phyloP scores from a whole-genome alignment of 2,888 invertebrate species.

The Ophion costatus region DNA sequence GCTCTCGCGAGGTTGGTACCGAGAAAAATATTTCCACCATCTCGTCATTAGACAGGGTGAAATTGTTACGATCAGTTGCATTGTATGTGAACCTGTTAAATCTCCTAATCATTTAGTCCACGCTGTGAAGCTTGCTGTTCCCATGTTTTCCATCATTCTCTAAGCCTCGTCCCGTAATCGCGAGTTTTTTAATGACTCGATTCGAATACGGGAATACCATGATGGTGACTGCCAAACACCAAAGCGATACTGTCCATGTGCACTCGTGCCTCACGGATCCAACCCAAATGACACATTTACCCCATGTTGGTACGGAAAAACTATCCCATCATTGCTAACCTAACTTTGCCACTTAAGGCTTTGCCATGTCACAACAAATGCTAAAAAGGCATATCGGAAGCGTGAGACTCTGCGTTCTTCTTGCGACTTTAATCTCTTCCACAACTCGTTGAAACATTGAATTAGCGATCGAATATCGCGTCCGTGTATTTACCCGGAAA shows the following conservation, averaged over 20 bases:
- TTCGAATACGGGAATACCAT: too few species aligned
- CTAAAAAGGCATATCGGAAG: not conserved
- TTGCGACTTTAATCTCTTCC: not conserved
- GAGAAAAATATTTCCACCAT: not conserved
- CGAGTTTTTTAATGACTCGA: too few species aligned
- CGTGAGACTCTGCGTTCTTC: not conserved
- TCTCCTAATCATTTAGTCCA: too few species aligned
- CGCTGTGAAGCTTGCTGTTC: too few species aligned
- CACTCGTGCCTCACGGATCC: too few species aligned
- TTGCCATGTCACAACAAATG: not conserved
- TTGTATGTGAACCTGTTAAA: too few species aligned
- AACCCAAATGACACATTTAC: too few species aligned
- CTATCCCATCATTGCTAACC: not conserved
- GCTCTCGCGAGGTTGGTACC: conserved; percentile 91
- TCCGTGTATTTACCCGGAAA: conserved; percentile 30
- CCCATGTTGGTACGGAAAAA: not conserved
- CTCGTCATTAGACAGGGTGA: not conserved
- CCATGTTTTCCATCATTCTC: too few species aligned
- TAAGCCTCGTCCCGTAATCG: too few species aligned
- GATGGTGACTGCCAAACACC: too few species aligned
- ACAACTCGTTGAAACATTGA: conserved; percentile 3
- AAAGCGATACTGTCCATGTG: too few species aligned
- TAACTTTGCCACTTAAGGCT: not conserved
- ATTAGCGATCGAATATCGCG: conserved; percentile 52
- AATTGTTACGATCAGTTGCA: too few species aligned